A percentile compares a stretch with the other conserved stretches of the same genome.
Evolutionary conservation across 2,797 vertebrate species (phyloP).

Genomic region (Echiichthys vipera): DNA sequence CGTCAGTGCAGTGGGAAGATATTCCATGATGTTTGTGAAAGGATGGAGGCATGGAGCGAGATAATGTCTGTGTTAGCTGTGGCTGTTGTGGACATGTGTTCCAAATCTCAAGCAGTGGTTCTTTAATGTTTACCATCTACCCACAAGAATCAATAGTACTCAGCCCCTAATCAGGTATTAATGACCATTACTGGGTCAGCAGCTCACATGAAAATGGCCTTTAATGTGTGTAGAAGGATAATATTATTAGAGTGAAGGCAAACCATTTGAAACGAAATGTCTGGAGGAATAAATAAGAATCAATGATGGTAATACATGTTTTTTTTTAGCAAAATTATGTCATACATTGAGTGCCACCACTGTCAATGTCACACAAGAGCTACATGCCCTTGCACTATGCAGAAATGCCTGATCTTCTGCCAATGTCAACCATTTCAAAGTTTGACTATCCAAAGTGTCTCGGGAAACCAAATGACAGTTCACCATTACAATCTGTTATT

Average conservation of each 20-base stretch:
- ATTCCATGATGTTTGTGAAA: constrained; percentile 69
- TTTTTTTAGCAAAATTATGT: not conserved
- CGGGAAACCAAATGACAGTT: constrained; percentile 38
- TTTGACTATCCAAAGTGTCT: constrained; percentile 15
- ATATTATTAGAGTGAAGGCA: not conserved
- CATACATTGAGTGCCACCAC: constrained; percentile 12
- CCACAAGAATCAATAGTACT: constrained; percentile 50
- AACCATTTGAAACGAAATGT: constrained; percentile 1
- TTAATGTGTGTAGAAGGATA: constrained; percentile 30
- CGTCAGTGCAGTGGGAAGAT: constrained; percentile 75
- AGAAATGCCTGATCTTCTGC: constrained; percentile 16
- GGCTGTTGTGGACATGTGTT: constrained; percentile 13
- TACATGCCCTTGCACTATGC: constrained; percentile 22
- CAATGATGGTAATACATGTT: not conserved
- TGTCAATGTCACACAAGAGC: constrained; percentile 23
- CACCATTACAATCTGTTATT: constrained; percentile 23
- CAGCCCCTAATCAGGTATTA: constrained; percentile 34
- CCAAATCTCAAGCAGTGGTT: constrained; percentile 9
- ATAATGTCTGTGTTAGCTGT: constrained; percentile 30
- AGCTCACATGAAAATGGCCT: constrained; percentile 30
- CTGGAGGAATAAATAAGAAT: not conserved
- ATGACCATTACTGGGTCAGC: constrained; percentile 19
- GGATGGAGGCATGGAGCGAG: constrained; percentile 65
- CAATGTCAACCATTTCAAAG: constrained; percentile 15
- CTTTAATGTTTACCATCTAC: constrained; percentile 9